Evolutionary conservation across 2,113 vertebrate species (phyloP), one percentile per base, ranked within the genome.

Genomic region (Fregetta grallaria): DNA sequence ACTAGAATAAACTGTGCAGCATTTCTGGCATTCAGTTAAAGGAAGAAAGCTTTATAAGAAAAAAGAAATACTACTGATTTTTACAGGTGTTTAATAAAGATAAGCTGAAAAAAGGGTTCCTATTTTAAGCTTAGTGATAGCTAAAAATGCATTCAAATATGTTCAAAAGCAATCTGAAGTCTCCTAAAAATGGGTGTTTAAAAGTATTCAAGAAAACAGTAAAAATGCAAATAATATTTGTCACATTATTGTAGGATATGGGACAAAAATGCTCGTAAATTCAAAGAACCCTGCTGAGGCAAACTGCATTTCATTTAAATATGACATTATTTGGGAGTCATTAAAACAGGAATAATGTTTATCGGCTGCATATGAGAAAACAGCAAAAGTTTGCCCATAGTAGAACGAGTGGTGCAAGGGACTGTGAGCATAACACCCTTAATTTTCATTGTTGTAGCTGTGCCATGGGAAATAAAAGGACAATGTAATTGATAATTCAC

Each of bases 71-170:
- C 74, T 86, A 98, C 97, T 97, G 98, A 98, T 98, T 98, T 98
- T 98, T 98, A 97, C 98, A 98, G 98, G 98, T 98, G 98, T 98
- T 98, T 98, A 98, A 98, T 98, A 98, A 97, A 98, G 98, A 98
- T 98, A 98, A 98, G 98, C 97, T 95, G 97, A 96, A 98, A 98
- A 97, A 98, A 96, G 94, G 82, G 96, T 96, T 98, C 97, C 97
- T 98, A 98, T 98, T 98, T 98, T 98, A 98, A 97, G 95, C 94
- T 90, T 88, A 82, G 95, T 97, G 97, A 97, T 98, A 96, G 97
- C 95, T 98, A 98, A 98, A 98, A 98, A 98, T 96, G 96, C 95
- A 98, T 98, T 98, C 97, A 98, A 98, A 96, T 92, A 96, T 78
- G 97, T 97, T 98, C 97, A 98, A 98, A 98, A 98, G 97, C 97